Percentiles rank a stretch among this genome's conserved stretches.
These are phyloP conservation scores for Drosophila mauritiana DNA, from an alignment of 1,140 invertebrate species.

Conservation along the genomic window DNA sequence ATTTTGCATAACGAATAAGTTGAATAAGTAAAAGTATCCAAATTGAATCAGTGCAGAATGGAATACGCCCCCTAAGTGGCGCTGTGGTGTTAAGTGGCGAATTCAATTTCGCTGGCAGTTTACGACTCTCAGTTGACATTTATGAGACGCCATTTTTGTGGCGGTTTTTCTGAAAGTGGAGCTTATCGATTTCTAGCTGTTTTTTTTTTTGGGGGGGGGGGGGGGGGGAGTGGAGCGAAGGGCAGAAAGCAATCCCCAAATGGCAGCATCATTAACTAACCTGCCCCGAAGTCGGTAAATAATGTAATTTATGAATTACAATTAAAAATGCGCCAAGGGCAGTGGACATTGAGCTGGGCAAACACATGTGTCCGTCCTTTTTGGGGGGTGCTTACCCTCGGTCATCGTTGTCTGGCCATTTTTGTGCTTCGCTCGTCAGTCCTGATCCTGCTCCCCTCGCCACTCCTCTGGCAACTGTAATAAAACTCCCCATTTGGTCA, in stretches of 20 bases:
- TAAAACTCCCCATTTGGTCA: conserved; percentile 77
- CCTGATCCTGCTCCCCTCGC: conserved; percentile 13
- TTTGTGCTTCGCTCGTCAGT: conserved; percentile 68
- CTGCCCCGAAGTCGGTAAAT: conserved; percentile 40
- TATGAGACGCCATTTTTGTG: conserved; percentile 45
- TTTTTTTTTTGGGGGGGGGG: background rate
- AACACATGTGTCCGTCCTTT: conserved; percentile 36
- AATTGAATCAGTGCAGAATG: conserved; percentile 68
- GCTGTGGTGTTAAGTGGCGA: conserved; percentile 43
- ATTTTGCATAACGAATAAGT: conserved; percentile 75
- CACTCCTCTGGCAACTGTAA: conserved; percentile 41
- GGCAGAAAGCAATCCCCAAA: conserved; percentile 26
- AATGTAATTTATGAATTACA: conserved; percentile 76
- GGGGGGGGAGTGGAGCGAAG: background rate
- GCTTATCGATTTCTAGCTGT: conserved; percentile 35
- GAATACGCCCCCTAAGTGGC: conserved; percentile 19
- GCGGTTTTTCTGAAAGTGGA: background rate
- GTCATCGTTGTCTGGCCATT: conserved; percentile 18
- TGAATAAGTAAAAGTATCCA: conserved; percentile 68
- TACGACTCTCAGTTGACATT: conserved; percentile 42
- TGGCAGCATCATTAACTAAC: conserved; percentile 52
- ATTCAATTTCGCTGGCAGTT: conserved; percentile 62
- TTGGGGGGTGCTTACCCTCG: conserved; percentile 28
- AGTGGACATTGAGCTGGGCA: conserved; percentile 8
- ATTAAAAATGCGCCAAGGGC: conserved; percentile 59